Base-by-base conservation (phyloP, 2,113 vertebrate genomes). In the Oxygymnocypris stewartii region DNA sequence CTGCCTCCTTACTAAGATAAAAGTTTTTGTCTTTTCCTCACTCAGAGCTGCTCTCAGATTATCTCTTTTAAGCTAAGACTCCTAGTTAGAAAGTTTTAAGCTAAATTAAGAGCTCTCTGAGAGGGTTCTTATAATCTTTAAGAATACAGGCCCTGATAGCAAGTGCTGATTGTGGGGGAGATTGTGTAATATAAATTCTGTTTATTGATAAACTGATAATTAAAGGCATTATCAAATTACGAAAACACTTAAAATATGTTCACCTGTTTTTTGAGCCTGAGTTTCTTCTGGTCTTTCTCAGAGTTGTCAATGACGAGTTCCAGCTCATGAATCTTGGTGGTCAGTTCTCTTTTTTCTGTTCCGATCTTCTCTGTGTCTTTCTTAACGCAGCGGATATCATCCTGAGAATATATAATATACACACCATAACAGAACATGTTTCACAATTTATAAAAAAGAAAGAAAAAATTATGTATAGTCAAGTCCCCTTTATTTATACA, bases 251-350 rank as follows among this genome's bases (percentile, higher is more conserved):
- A 0, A 23, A 54, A 4, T 9, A 44, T 9, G 54, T 16, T 57
- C 44, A 98, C 98, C 96, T 97, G 95, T 85, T 97, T 97, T n/a
- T 85, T 67, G 74, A 92, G 88, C 89, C 88, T 92, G n/a, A 95
- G 89, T 88, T 93, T 97, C 91, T 93, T 96, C 90, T 98, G 93
- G 84, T 97, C 96, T 88, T 98, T 97, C 79, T 97, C 96, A 4
- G 94, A 96, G 92, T 91, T 94, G 6, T 93, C 94, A 31, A 92
- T 93, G 89, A 96, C 92, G 47, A 97, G 93, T 18, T 90, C 91
- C 80, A 98, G 87, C 87, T 96, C 96, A 63, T 96, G 93, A 8
- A 96, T 94, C 93, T 96, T 96, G 7, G 14, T 80, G 35, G 57
- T 86, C 86, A 98, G 87, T 75, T 90, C 89, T 87, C 75, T 94